These are phyloP conservation scores for Drosophila pallidifrons DNA, from an alignment of 1,140 invertebrate species.

Conservation along the genomic window DNA sequence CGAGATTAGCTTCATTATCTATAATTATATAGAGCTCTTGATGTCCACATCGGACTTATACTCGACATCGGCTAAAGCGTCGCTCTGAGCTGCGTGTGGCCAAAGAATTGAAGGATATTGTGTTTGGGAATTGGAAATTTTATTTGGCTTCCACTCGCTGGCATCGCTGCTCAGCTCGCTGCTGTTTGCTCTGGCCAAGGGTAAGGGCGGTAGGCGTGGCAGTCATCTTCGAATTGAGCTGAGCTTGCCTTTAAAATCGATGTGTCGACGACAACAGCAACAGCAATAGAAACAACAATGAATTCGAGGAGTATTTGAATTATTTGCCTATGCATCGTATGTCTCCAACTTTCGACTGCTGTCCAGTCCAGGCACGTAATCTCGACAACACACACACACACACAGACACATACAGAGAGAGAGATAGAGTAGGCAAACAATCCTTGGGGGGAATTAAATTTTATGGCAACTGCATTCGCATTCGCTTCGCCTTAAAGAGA, in stretches of 20 bases:
- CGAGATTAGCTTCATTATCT: no score
- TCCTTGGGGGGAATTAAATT: slow-evolving; percentile 66
- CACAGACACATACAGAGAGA: background rate
- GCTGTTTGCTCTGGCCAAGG: slow-evolving; percentile 1
- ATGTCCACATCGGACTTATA: slow-evolving; percentile 50
- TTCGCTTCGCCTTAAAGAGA: slow-evolving; percentile 42
- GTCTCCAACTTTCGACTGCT: slow-evolving; percentile 16
- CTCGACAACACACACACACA: background rate
- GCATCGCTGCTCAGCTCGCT: slow-evolving; percentile 18
- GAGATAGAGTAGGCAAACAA: background rate
- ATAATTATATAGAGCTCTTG: background rate
- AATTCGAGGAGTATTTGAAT: slow-evolving; percentile 24
- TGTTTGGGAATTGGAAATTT: background rate
- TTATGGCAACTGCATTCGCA: slow-evolving; percentile 70
- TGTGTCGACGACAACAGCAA: background rate
- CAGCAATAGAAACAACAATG: background rate
- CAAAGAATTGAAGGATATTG: background rate
- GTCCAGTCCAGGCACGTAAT: slow-evolving; percentile 12
- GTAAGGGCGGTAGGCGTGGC: background rate
- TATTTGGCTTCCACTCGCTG: slow-evolving; percentile 19
- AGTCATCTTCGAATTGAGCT: background rate
- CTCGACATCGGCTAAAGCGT: slow-evolving; percentile 2
- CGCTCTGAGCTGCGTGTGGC: slow-evolving; percentile 25
- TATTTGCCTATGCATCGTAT: slow-evolving; percentile 37
- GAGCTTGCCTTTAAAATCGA: background rate